Percentiles rank a stretch among this genome's conserved stretches.
These are phyloP conservation scores for Mustelus asterias DNA, from an alignment of 2,113 vertebrate genomes.

Conservation along the genomic window DNA sequence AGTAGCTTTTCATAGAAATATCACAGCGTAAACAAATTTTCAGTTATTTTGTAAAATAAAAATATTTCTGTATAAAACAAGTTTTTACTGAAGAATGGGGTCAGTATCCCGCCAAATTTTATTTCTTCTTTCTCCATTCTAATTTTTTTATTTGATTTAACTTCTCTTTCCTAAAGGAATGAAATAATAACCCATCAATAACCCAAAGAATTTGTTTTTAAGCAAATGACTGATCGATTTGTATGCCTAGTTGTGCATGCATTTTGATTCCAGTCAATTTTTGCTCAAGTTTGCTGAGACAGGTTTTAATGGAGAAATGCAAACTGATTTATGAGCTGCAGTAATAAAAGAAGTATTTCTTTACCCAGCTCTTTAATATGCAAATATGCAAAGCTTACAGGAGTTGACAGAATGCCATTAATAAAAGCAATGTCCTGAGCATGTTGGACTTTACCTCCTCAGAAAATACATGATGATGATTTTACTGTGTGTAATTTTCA, in stretches of 20 bases:
- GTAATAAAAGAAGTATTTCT: conserved; percentile 94
- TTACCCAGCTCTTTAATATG: conserved; percentile 98
- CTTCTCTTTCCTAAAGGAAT: not conserved
- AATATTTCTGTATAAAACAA: not conserved
- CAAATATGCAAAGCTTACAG: conserved; percentile 99
- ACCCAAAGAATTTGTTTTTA: conserved; percentile 26
- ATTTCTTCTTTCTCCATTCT: conserved; percentile 9
- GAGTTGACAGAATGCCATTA: conserved; percentile 94
- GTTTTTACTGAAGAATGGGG: not conserved
- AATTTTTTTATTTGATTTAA: not conserved
- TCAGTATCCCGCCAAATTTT: not conserved
- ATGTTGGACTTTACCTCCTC: conserved; percentile 95
- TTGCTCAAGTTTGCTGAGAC: conserved; percentile 35
- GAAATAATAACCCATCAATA: conserved; percentile 29
- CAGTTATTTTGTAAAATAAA: not conserved
- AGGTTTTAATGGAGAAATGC: conserved; percentile 53
- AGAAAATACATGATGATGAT: conserved; percentile 98
- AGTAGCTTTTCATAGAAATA: not conserved
- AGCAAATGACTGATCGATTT: conserved; percentile 35
- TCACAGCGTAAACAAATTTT: not conserved
- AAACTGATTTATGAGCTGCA: conserved; percentile 97
- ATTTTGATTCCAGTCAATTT: conserved; percentile 36
- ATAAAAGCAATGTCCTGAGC: conserved; percentile 89
- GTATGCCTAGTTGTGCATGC: conserved; percentile 21
- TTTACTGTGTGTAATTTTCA: conserved; percentile 91